Evolutionary conservation across 2,797 vertebrate species (phyloP), one percentile per base, ranked within the genome.

Genomic region (Oreortyx pictus): DNA sequence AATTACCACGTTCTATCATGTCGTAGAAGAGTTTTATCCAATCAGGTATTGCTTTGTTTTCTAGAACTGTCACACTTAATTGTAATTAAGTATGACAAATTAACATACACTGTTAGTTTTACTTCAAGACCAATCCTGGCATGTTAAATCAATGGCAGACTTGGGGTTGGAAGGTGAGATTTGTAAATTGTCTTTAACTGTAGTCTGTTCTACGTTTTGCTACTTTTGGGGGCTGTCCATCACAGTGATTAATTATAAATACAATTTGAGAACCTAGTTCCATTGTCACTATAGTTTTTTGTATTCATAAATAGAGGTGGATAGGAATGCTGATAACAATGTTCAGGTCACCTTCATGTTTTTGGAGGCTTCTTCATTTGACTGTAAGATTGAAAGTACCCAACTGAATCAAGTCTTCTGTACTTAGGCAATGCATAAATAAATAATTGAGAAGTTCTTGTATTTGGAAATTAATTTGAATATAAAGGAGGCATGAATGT

Each of bases 81-180:
- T 70, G 50, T 2, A 6, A 66, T 86, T 81, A 73, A 47, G 5
- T 72, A 23, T 81, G 66, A 66, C 66, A 81, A 5, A 39, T 80
- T 83, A 81, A 73, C 29, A n/a, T 81, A 56, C n/a, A 18, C 54
- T 59, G 49, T 65, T 92, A 77, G 65, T 82, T 95, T 93, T 90
- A 75, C 22, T 72, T 77, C 12, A 19, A 57, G 57, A 77, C 73
- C 46, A 87, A 75, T 75, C 46, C 35, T 68, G 70, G 59, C 3
- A 0, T 33, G 65, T 72, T 80, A 77, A 84, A 65, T 65, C 3
- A 6, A 35, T 72, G 39, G 56, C 37, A 62, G 50, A 72, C n/a
- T 80, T 88, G 27, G 47, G 62, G 20, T 81, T 81, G 33, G 3
- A 8, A n/a, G 3, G 2, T 85, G 44, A n/a, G 82, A 61, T 35